These are phyloP conservation scores for Actenoides lindsayi DNA, from an alignment of 2,113 vertebrate species.

Conservation along the genomic window DNA sequence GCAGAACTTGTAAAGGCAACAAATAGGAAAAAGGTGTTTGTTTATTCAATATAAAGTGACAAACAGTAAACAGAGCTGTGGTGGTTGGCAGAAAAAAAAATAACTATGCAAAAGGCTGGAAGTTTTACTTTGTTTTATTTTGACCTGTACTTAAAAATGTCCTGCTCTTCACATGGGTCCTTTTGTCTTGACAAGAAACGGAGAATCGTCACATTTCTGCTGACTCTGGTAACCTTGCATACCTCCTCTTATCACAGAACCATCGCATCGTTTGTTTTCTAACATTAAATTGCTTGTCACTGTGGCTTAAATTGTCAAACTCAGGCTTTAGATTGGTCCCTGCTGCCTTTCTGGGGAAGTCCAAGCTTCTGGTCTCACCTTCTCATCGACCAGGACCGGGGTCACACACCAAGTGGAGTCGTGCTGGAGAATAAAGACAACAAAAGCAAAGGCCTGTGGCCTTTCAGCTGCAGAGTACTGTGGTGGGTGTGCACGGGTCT, in stretches of 20 bases:
- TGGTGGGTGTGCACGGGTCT: not conserved
- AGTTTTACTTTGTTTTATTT: not conserved
- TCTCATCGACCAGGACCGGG: not conserved
- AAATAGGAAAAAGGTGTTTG: not conserved
- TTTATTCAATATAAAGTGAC: not conserved
- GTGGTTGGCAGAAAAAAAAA: not conserved
- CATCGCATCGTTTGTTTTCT: not conserved
- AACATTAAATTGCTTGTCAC: not conserved
- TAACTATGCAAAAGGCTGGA: not conserved
- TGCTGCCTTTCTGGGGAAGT: not conserved
- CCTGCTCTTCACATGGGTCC: not conserved
- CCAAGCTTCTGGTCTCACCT: not conserved
- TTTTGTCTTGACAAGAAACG: not conserved
- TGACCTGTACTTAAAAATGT: not conserved
- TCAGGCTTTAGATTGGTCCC: not conserved
- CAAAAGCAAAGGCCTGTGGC: not conserved
- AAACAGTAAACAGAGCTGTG: not conserved
- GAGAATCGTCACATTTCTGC: not conserved
- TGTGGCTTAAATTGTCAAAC: not conserved
- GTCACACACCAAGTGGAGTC: not conserved
- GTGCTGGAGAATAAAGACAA: not conserved
- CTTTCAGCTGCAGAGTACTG: not conserved
- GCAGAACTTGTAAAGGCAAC: not conserved
- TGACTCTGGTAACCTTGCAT: not conserved
- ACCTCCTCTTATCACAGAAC: not conserved